phyloP scores from a whole-genome alignment of 2,888 invertebrate genomes.

The Lycaena phlaeas region DNA sequence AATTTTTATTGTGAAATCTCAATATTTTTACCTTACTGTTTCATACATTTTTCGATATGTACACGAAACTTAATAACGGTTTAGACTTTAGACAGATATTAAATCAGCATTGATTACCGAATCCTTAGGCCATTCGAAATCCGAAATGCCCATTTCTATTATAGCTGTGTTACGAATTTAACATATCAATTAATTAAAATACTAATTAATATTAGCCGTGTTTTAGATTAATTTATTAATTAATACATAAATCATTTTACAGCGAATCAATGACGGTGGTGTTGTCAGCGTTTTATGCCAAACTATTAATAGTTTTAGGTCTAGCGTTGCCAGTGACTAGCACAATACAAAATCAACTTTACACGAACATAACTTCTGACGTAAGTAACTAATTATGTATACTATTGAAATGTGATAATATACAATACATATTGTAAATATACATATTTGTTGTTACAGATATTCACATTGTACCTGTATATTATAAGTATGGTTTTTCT shows the following conservation, averaged over 20 bases:
- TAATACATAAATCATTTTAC: conserved; percentile 39
- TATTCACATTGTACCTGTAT: conserved; percentile 83
- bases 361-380: conserved; percentile 54
- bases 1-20: too few relatives aligned
- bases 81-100: too few relatives aligned
- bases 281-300: conserved; percentile 77
- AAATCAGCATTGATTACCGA: too few relatives aligned
- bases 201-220: conserved; percentile 1
- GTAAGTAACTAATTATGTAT: conserved; percentile 41
- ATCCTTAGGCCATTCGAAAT: too few relatives aligned
- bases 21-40: too few relatives aligned
- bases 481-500: conserved; percentile 80
- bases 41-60: too few relatives aligned
- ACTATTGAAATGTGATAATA: too few relatives aligned
- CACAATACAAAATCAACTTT: conserved; percentile 71
- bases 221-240: conserved; percentile 28
- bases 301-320: conserved; percentile 77
- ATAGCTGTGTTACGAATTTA: too few relatives aligned
- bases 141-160: too few relatives aligned
- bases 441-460: conserved; percentile 55
- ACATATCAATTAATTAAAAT: conserved; percentile 5
- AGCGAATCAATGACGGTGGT: conserved; percentile 75
- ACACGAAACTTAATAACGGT: too few relatives aligned
- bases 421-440: neutral
- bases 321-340: conserved; percentile 76